A percentile compares a stretch with the other conserved stretches of the same genome.
These are phyloP conservation scores for Larimichthys polyactis DNA, from an alignment of 2,113 vertebrate species.

Conservation along the genomic window DNA sequence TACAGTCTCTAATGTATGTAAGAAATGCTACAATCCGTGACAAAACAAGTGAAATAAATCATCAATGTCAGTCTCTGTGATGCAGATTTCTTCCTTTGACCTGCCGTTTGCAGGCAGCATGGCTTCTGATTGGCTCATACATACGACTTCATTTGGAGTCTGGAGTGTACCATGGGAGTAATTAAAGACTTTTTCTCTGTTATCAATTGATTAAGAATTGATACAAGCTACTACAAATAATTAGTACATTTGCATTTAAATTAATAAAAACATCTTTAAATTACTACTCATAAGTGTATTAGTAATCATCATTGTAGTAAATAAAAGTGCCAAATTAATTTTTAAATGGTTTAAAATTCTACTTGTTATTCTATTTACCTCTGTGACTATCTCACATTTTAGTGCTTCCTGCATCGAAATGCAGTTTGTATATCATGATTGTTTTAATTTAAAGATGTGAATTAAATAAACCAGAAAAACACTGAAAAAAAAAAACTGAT, in stretches of 20 bases:
- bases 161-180: not conserved
- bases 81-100: not conserved
- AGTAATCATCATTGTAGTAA: too few species aligned
- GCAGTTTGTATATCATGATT: not conserved
- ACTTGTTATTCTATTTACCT: not conserved
- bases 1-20: not conserved
- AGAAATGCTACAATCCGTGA: not conserved
- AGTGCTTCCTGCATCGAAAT: not conserved
- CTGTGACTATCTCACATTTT: not conserved
- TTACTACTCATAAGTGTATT: too few species aligned
- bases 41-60: not conserved
- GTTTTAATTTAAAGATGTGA: not conserved
- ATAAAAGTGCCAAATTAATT: too few species aligned
- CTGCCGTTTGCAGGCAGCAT: not conserved
- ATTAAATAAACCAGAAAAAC: not conserved
- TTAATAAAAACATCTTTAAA: too few species aligned
- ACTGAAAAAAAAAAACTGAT: not conserved
- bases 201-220: not conserved
- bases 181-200: not conserved
- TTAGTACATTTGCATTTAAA: too few species aligned
- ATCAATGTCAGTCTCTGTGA: not conserved
- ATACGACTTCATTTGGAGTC: too few species aligned
- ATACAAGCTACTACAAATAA: not conserved
- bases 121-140: too few species aligned
- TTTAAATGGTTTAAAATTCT: too few species aligned